These are phyloP conservation scores for Picathartes gymnocephalus DNA, from an alignment of 2,113 vertebrate species.

Conservation along the genomic window DNA sequence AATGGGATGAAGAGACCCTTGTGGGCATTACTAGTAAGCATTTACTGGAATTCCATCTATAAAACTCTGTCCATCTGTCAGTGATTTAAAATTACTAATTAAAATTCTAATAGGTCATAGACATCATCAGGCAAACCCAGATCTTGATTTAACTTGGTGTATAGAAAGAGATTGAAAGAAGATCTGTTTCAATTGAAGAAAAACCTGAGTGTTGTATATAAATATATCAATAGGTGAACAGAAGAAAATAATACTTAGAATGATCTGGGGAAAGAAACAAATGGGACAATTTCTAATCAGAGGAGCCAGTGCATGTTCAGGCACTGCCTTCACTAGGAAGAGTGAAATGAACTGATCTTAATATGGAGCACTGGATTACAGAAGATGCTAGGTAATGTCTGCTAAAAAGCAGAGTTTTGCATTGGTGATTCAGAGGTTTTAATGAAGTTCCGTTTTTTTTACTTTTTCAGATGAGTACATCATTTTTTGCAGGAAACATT, in stretches of 20 bases:
- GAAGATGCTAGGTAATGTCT: background rate
- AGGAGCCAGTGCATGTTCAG: background rate
- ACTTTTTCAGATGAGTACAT: background rate
- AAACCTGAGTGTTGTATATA: background rate
- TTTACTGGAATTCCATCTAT: background rate
- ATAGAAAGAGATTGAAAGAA: background rate
- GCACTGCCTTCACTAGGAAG: background rate
- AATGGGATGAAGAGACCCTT: background rate
- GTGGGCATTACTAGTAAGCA: background rate
- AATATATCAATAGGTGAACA: background rate
- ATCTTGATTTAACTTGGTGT: background rate
- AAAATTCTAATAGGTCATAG: background rate
- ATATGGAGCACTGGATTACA: background rate
- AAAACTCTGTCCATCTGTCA: background rate
- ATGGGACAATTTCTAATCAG: background rate
- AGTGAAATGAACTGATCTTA: background rate
- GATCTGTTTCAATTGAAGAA: background rate
- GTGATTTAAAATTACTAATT: background rate
- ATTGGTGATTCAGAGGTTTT: background rate
- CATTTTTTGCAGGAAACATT: background rate
- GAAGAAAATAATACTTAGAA: background rate
- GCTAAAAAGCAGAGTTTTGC: background rate
- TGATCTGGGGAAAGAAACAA: background rate
- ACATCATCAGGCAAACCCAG: background rate
- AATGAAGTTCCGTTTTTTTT: background rate